phyloP scores from a whole-genome alignment of 2,888 invertebrate genomes.

The Ashinkailepas kermadecensis region DNA sequence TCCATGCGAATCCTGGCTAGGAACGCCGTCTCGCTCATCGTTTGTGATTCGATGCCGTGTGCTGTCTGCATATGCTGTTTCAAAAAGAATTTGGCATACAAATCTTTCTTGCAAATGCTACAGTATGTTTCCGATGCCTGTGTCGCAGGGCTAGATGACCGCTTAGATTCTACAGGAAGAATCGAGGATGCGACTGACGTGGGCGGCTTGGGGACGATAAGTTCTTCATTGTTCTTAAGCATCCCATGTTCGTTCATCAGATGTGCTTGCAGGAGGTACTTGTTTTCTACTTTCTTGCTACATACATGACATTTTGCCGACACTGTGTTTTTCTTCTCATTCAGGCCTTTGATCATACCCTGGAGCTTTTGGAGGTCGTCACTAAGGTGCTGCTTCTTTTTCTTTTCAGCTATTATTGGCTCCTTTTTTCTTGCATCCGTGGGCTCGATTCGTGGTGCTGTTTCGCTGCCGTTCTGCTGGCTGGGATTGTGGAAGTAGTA shows the following conservation, averaged over 20 bases:
- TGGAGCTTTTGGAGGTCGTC: constrained; percentile 81
- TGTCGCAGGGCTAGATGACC: constrained; percentile 26
- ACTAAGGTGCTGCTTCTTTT: constrained; percentile 49
- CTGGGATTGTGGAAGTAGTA: constrained; percentile 42
- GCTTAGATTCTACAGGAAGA: constrained; percentile 27
- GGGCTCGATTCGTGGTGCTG: background rate
- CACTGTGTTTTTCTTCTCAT: constrained; percentile 46
- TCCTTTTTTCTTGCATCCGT: constrained; percentile 1
- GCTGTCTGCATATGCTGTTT: constrained; percentile 60
- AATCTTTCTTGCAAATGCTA: constrained; percentile 54
- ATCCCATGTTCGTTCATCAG: constrained; percentile 60
- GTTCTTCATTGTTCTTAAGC: constrained; percentile 45
- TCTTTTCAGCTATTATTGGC: constrained; percentile 26
- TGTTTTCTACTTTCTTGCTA: constrained; percentile 61
- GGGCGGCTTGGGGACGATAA: constrained; percentile 29
- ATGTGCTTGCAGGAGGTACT: constrained; percentile 60
- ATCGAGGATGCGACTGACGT: constrained; percentile 28
- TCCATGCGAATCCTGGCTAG: constrained; percentile 31
- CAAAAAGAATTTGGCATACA: constrained; percentile 55
- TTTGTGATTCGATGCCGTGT: constrained; percentile 49
- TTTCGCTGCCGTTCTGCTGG: constrained; percentile 28
- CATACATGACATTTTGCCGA: constrained; percentile 55
- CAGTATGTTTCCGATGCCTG: constrained; percentile 42
- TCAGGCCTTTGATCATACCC: constrained; percentile 81
- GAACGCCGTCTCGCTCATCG: constrained; percentile 32